These are phyloP conservation scores for Neopelma chrysocephalum DNA, from an alignment of 2,797 vertebrate species.

Conservation along the genomic window DNA sequence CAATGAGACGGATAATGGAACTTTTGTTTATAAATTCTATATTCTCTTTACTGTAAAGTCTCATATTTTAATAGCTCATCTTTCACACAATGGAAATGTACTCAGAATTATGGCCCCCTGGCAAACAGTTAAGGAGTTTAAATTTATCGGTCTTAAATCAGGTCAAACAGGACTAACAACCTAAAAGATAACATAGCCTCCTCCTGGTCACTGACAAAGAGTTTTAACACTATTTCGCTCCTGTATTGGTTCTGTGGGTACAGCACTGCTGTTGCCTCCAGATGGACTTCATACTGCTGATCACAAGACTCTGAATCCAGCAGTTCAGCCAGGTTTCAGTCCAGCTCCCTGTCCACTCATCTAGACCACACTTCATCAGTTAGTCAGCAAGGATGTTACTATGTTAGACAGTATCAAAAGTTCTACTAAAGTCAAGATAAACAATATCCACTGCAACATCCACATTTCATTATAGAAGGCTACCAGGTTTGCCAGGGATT, in stretches of 20 bases:
- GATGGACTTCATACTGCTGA: background rate
- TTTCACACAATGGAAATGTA: background rate
- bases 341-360: background rate
- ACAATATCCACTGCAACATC: background rate
- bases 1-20: background rate
- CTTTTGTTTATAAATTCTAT: conserved; percentile 35
- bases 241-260: background rate
- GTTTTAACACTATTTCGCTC: background rate
- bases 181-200: background rate
- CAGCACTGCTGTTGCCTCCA: background rate
- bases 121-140: background rate
- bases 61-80: background rate
- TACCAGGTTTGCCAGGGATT: background rate
- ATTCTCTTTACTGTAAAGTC: background rate
- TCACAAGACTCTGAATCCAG: background rate
- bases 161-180: background rate
- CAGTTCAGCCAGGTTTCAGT: background rate
- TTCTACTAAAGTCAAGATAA: background rate
- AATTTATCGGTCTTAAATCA: background rate
- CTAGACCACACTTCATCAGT: background rate
- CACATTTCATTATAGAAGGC: background rate
- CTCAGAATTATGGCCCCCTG: background rate
- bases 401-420: background rate
- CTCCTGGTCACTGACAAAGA: background rate
- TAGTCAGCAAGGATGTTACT: background rate